phyloP scores from a whole-genome alignment of 1,140 invertebrate species.

The Neodiprion virginianus region DNA sequence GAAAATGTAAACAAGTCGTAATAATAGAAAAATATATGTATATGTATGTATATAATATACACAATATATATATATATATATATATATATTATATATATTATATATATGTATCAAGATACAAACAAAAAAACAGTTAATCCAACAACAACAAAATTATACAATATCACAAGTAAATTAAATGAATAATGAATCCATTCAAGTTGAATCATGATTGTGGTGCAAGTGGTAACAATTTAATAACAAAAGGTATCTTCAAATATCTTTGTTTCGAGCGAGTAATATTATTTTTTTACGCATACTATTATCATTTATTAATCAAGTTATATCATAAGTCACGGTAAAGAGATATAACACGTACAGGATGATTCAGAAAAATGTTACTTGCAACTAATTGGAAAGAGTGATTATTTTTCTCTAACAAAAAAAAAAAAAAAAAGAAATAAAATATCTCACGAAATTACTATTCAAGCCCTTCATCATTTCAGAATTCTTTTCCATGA shows the following conservation, averaged over 20 bases:
- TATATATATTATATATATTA: neutral
- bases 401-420: neutral
- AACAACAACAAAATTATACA: neutral
- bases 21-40: neutral
- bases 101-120: neutral
- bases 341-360: neutral
- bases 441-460: too few relatives aligned
- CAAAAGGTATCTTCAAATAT: neutral
- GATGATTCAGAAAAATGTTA: neutral
- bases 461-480: too few relatives aligned
- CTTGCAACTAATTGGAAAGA: neutral
- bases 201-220: neutral
- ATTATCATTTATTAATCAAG: neutral
- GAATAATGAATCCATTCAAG: neutral
- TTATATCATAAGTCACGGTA: neutral
- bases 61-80: neutral
- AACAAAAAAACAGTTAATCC: neutral
- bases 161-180: neutral
- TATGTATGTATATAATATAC: neutral
- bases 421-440: too few relatives aligned
- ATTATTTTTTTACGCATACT: neutral
- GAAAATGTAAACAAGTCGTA: neutral
- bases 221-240: constrained; percentile 1
- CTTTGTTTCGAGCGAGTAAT: neutral
- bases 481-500: too few relatives aligned